These are phyloP conservation scores for Carduelis carduelis DNA, from an alignment of 2,797 vertebrate genomes.

Conservation along the genomic window DNA sequence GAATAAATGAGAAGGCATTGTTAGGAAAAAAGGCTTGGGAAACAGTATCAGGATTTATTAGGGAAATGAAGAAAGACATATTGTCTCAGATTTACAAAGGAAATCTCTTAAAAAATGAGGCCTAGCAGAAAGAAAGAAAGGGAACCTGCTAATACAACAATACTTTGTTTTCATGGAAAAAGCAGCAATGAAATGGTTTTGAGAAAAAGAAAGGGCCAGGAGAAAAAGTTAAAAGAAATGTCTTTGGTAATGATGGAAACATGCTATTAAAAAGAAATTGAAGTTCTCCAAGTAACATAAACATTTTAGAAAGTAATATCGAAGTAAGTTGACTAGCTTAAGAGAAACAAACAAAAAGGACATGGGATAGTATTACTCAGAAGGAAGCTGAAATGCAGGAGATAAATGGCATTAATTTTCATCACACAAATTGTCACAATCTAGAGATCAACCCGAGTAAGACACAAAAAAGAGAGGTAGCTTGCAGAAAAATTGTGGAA, in stretches of 20 bases:
- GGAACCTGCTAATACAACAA: not conserved
- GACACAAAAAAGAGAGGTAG: not conserved
- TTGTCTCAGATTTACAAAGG: conserved; percentile 11
- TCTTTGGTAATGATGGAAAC: not conserved
- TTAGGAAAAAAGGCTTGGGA: not conserved
- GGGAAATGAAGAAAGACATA: conserved; percentile 22
- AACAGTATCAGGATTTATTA: conserved; percentile 4
- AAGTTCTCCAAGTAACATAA: not conserved
- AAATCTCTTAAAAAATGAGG: conserved; percentile 20
- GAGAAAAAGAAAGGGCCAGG: not conserved
- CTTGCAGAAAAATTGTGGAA: not conserved
- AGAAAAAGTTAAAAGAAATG: not conserved
- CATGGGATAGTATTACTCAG: not conserved
- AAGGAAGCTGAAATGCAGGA: not conserved
- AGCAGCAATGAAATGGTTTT: not conserved
- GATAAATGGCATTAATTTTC: not conserved
- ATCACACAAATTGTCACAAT: not conserved
- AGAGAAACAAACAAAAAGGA: not conserved
- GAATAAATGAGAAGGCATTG: not conserved
- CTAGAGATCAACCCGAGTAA: not conserved
- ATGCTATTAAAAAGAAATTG: not conserved
- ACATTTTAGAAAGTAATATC: not conserved
- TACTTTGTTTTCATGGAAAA: not conserved
- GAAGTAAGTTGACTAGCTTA: not conserved
- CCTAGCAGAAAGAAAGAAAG: not conserved